Base-by-base conservation (phyloP, 2,797 vertebrate species). In the Eupleurogrammus muticus region DNA sequence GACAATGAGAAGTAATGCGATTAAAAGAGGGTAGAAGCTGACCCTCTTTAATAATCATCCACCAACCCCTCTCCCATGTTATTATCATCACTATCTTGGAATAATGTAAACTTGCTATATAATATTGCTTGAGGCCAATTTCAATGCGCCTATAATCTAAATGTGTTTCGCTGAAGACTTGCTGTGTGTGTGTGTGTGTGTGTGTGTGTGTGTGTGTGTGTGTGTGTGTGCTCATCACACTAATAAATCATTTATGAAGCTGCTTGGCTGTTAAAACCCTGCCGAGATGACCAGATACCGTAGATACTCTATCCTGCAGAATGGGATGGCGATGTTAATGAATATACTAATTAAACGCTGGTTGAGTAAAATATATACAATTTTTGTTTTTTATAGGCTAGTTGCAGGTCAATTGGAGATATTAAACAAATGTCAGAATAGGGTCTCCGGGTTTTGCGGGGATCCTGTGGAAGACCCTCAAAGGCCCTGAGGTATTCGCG, bases 171-270 rank as follows among this genome's bases (percentile, higher is more conserved):
- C 14, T 54, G 44, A 60, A 55, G 64, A 66, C 66, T 66, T 5
- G 17, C 59, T 49, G 64, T 63, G 67, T 74, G 72, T 67, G 73
- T n/a, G n/a, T n/a, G n/a, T n/a, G n/a, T n/a, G n/a, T n/a, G n/a
- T n/a, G n/a, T n/a, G n/a, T n/a, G n/a, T n/a, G n/a, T n/a, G n/a
- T n/a, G n/a, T n/a, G n/a, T n/a, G n/a, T n/a, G n/a, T n/a, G n/a
- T n/a, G n/a, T n/a, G n/a, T n/a, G n/a, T n/a, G n/a, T n/a, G 67
- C 79, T 75, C 68, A 73, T 70, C 72, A 19, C 7, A 20, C 34
- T 61, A 42, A 60, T 83, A 63, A 83, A 87, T 90, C 58, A 87
- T 86, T 75, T 68, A 86, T 79, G 85, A 74, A 34, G 28, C 70
- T 24, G 53, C 42, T 23, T 64, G 51, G 49, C 66, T 68, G 58